These are phyloP conservation scores for Pseudomyrmex gracilis DNA, from an alignment of 1,140 invertebrate species.

Conservation along the genomic window DNA sequence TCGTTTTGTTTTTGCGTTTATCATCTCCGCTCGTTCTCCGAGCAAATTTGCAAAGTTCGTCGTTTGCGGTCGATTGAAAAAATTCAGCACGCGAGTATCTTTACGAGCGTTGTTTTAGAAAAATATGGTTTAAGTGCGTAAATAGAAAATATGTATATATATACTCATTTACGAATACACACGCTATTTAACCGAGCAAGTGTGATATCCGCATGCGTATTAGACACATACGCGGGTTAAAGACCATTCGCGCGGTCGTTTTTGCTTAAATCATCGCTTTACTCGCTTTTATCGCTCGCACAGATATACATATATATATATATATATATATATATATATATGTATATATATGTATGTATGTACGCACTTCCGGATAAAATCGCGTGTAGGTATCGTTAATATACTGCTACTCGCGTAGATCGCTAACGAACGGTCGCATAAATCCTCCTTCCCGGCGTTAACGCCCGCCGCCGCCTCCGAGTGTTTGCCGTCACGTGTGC, in stretches of 20 bases:
- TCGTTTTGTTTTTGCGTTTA: not conserved
- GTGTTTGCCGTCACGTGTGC: not conserved
- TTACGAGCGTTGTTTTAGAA: no score
- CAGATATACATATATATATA: no score
- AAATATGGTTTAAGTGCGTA: no score
- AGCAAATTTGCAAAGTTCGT: not conserved
- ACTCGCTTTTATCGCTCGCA: not conserved
- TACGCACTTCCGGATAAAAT: conserved; percentile 35
- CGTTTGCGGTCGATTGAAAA: conserved; percentile 18
- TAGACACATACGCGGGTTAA: not conserved
- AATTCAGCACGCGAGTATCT: not conserved
- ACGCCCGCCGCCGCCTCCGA: not conserved
- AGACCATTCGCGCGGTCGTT: not conserved
- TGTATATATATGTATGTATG: not conserved
- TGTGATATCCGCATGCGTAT: not conserved
- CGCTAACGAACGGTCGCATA: conserved; percentile 55
- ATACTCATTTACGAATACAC: no score
- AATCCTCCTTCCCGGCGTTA: conserved; percentile 39
- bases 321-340: no score
- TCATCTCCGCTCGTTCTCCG: not conserved
- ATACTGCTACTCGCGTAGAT: conserved; percentile 43
- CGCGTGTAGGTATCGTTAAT: conserved; percentile 6
- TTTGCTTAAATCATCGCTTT: conserved; percentile 8
- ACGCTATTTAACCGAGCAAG: no score
- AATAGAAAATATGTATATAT: no score